Evolutionary conservation across 2,888 invertebrate genomes (phyloP).

Genomic region (Mimumesa dahlbomi): DNA sequence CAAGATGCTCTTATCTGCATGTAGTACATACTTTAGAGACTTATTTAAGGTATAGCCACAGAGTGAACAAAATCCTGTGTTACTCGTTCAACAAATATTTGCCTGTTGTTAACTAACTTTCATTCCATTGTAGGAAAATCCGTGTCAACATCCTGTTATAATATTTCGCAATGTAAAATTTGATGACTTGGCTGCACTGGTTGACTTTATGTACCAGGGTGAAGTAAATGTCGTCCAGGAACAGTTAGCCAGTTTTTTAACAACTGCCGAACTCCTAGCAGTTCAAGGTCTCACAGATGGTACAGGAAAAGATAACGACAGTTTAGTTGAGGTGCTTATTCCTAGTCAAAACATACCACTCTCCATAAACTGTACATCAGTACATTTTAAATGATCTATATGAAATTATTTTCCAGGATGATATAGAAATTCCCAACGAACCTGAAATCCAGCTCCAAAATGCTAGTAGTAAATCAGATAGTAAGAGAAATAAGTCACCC

Average conservation of each 20-base stretch:
- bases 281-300: slow-evolving; percentile 88
- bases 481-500: slow-evolving; percentile 75
- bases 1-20: slow-evolving; percentile 91
- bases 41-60: slow-evolving; percentile 80
- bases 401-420: slow-evolving; percentile 68
- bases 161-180: slow-evolving; percentile 90
- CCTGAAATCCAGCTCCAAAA: slow-evolving; percentile 79
- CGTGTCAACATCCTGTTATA: slow-evolving; percentile 90
- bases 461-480: slow-evolving; percentile 73
- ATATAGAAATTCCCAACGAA: slow-evolving; percentile 78
- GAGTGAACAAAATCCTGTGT: no score
- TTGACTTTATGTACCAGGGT: slow-evolving; percentile 91
- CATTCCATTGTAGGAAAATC: slow-evolving; percentile 87
- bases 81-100: no score
- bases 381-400: no score
- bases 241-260: slow-evolving; percentile 88
- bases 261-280: slow-evolving; percentile 88
- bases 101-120: no score
- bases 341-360: no score
- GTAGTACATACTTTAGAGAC: slow-evolving; percentile 89
- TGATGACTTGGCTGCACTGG: slow-evolving; percentile 88
- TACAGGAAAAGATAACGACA: slow-evolving; percentile 79
- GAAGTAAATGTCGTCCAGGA: slow-evolving; percentile 92
- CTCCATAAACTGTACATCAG: no score
- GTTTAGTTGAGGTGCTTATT: slow-evolving; percentile 72